Percentiles rank a stretch among this genome's conserved stretches.
Conservation (phyloP, 2,113 vertebrate species). For the Epinephelus lanceolatus region DNA sequence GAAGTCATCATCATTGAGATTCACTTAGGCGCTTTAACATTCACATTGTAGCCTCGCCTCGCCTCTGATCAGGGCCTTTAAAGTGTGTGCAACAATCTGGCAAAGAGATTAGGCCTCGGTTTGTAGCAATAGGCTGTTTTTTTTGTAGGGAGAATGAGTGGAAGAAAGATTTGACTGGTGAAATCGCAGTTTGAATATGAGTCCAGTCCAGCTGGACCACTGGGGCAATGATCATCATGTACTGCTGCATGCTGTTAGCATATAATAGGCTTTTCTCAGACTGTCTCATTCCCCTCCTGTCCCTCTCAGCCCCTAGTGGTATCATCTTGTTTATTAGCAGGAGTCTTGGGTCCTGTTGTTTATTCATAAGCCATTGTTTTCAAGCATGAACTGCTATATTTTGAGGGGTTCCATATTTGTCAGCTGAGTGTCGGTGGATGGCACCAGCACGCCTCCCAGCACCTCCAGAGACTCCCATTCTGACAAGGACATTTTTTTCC, state of each 20-base stretch:
- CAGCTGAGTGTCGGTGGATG: conserved; percentile 92
- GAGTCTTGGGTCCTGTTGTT: conserved; percentile 72
- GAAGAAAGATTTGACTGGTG: background rate
- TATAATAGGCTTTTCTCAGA: conserved; percentile 32
- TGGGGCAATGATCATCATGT: background rate
- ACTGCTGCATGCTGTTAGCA: conserved; percentile 59
- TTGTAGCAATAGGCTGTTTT: conserved; percentile 13
- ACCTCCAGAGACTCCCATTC: conserved; percentile 90
- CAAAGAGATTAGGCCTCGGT: conserved; percentile 39
- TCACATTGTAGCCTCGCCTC: background rate
- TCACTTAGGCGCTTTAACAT: conserved; percentile 41
- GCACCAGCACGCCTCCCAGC: conserved; percentile 88
- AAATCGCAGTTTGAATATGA: background rate
- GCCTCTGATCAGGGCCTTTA: conserved; percentile 38
- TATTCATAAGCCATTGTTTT: conserved; percentile 86
- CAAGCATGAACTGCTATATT: conserved; percentile 77
- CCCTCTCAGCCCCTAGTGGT: conserved; percentile 62
- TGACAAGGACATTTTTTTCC: conserved; percentile 95
- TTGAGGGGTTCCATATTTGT: conserved; percentile 88
- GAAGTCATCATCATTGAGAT: conserved; percentile 59
- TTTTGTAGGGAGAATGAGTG: background rate
- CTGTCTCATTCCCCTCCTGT: conserved; percentile 20
- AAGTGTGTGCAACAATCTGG: conserved; percentile 31
- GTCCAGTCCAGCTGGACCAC: conserved; percentile 7
- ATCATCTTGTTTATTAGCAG: conserved; percentile 80